Evolutionary conservation across 2,113 vertebrate species (phyloP), one percentile per base, ranked within the genome.

Genomic region (Aphelocoma coerulescens): DNA sequence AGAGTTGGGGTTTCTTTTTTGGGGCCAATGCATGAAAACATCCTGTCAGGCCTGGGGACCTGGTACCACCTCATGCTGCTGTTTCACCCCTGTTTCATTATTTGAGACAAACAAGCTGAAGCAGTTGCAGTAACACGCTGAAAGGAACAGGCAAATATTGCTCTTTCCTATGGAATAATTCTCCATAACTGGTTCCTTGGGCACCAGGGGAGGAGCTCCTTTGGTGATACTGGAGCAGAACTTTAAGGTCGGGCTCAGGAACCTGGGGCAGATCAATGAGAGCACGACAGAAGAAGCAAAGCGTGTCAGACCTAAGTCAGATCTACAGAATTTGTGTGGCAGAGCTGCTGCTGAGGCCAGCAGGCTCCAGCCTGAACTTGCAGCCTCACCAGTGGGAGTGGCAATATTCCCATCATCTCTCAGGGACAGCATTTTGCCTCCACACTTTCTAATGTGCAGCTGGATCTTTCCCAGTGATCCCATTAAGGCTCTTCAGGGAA

Each of bases 401-500:
- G 61, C 57, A 75, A 68, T 14, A 32, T 72, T 72, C 63, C 48
- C 76, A 16, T 37, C 1, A 1, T 37, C 93, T 93, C 46, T 22
- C 0, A 1, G 49, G 87, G 87, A 62, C 92, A 48, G 48, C 54
- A 28, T 73, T 77, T 80, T 68, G 41, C 73, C 85, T 85, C 76
- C 39, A 8, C 0, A 0, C 82, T 91, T 55, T 57, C 65, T 93
- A 68, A 95, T 73, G 85, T 11, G 33, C 55, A 54, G 85, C 95
- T 94, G 95, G 92, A 95, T 48, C 90, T 46, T 88, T 86, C 95
- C 92, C 96, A 96, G 85, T 49, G 88, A 97, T 94, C 88, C 93
- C 91, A 93, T 96, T 96, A 96, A 87, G 49, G 58, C 72, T 84
- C 54, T 81, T 92, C 37, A n/a, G 87, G 91, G 95, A 92, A 49